A percentile compares a stretch with the other conserved stretches of the same genome.
Conservation (phyloP, 2,888 invertebrate genomes). For the Hyalella azteca region DNA sequence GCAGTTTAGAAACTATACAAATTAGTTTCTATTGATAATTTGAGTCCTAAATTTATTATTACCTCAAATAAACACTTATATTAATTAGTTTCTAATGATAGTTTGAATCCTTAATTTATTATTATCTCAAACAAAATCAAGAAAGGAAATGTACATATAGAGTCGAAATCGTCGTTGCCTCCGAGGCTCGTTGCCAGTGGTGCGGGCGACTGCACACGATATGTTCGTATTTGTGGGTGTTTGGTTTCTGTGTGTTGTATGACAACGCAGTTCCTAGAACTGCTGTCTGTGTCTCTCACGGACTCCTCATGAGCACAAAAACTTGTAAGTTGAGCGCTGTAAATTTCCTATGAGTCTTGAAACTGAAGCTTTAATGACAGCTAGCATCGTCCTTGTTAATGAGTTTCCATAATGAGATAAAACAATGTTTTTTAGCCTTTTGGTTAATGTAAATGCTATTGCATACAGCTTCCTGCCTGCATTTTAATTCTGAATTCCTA, state of each 20-base stretch:
- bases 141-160: no score
- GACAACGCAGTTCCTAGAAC: constrained; percentile 3
- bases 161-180: no score
- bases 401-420: constrained; percentile 5
- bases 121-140: no score
- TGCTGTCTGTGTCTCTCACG: not conserved
- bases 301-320: not conserved
- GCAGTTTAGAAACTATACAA: no score
- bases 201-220: no score
- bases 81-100: no score
- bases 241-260: not conserved
- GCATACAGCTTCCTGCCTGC: no score
- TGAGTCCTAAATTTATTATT: no score
- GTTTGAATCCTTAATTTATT: no score
- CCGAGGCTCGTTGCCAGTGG: no score
- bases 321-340: constrained; percentile 16
- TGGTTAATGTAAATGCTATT: not conserved
- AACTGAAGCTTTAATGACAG: constrained; percentile 27
- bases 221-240: not conserved
- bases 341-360: constrained; percentile 32
- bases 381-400: constrained; percentile 2
- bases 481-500: not conserved
- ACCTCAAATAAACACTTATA: no score
- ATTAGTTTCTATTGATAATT: no score
- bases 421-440: not conserved